Base-by-base conservation (phyloP, 2,113 vertebrate species). In the Haemorhous mexicanus region DNA sequence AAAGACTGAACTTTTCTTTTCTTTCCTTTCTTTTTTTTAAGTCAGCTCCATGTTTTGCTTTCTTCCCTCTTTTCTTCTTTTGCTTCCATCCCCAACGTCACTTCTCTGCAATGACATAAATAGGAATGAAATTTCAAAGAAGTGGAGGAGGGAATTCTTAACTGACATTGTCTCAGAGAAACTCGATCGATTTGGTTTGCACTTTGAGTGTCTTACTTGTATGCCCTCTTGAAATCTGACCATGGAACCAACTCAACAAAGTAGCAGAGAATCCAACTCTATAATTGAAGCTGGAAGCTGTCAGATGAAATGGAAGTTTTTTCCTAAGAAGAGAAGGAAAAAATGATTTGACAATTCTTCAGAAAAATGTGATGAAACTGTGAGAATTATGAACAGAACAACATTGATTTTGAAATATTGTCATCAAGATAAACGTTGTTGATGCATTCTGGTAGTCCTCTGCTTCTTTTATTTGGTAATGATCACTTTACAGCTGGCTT, bases 81-180 rank as follows among this genome's bases (percentile, higher is more conserved):
- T 0, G 0, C 10, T 87, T 18, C 33, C 18, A 55, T 62, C 9
- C 9, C 7, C 19, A 43, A 1, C 16, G 67, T 27, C 3, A 7
- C 3, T 63, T 63, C 35, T 87, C 70, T 76, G 59, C 16, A 37
- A 4, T 1, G 2, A 12, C 19, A 35, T n/a, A 82, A 85, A 75
- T 47, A 39, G 11, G 27, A 84, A 49, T 30, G 22, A 56, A 47
- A 69, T 78, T 63, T 59, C n/a, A 43, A 90, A 33, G 27, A 59
- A 44, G 10, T 3, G 3, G 7, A 76, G 23, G 79, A 78, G 7
- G 18, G 12, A 61, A 26, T 19, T 59, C 59, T 63, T 72, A 64
- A 64, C 37, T 37, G 13, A 13, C 16, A 6, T 23, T 0, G 0
- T 59, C 13, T 68, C 61, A 32, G 32, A 44, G 28, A 69, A 92